A percentile compares a stretch with the other conserved stretches of the same genome.
These are phyloP conservation scores for Patella caerulea DNA, from an alignment of 2,888 invertebrate species.

Conservation along the genomic window DNA sequence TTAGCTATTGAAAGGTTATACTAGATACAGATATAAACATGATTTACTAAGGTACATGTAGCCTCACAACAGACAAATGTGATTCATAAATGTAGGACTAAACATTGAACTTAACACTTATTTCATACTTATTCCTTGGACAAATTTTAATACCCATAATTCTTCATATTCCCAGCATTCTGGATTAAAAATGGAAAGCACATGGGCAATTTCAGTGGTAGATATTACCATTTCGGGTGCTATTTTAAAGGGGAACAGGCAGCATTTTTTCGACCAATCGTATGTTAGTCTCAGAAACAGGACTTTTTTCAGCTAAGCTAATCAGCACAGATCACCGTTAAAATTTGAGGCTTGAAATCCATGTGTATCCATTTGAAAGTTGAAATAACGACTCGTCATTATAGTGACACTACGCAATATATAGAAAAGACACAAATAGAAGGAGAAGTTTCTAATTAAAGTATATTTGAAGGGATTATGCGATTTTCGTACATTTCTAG, in stretches of 20 bases:
- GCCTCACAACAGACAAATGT: background rate
- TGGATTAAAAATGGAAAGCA: background rate
- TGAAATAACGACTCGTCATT: background rate
- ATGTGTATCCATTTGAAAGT: slow-evolving; percentile 5
- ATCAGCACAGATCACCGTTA: background rate
- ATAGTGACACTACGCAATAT: too few species aligned
- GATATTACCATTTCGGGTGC: background rate
- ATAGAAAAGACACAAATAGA: too few species aligned
- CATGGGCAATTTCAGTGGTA: background rate
- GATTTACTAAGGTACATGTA: background rate
- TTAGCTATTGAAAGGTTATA: background rate
- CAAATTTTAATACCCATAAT: background rate
- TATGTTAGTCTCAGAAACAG: too few species aligned
- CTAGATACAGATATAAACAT: background rate
- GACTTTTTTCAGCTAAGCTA: too few species aligned
- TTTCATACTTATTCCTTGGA: background rate
- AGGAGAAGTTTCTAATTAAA: too few species aligned
- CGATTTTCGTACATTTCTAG: background rate
- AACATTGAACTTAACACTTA: background rate
- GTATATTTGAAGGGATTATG: too few species aligned
- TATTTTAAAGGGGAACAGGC: background rate
- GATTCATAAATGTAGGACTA: background rate
- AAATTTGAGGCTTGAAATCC: background rate
- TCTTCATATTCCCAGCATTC: background rate
- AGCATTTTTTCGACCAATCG: too few species aligned